Percentiles rank a stretch among this genome's conserved stretches.
These are phyloP conservation scores for Tenthredo mesomela DNA, from an alignment of 2,888 invertebrate genomes.

Conservation along the genomic window DNA sequence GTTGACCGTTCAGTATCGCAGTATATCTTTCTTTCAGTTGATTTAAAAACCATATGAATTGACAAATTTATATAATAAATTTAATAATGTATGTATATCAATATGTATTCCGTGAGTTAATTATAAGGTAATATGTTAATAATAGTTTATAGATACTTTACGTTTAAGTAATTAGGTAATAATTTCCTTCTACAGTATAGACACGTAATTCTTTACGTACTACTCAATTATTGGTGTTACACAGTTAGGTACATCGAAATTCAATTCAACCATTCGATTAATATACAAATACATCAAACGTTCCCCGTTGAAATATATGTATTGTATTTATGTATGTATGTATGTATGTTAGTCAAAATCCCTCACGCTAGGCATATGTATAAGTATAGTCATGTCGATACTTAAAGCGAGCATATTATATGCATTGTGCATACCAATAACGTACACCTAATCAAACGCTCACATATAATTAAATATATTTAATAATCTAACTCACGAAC, in stretches of 20 bases:
- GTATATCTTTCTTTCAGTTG: conserved; percentile 24
- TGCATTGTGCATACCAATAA: not conserved
- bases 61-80: too few relatives aligned
- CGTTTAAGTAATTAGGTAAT: conserved; percentile 26
- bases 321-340: not conserved
- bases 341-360: not conserved
- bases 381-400: not conserved
- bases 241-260: conserved; percentile 44
- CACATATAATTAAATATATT: conserved; percentile 7
- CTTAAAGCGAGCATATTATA: not conserved
- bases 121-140: conserved; percentile 2
- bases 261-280: not conserved
- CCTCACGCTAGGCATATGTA: conserved; percentile 18
- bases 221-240: conserved; percentile 47
- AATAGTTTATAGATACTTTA: conserved; percentile 28
- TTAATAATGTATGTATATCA: not conserved
- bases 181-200: not conserved
- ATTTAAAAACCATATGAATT: conserved; percentile 30
- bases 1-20: conserved; percentile 4
- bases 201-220: conserved; percentile 14
- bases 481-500: conserved; percentile 26
- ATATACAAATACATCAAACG: conserved; percentile 4
- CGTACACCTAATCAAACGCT: conserved; percentile 10
- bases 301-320: not conserved
- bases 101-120: conserved; percentile 33